A percentile compares a stretch with the other conserved stretches of the same genome.
Conservation (phyloP, 2,797 vertebrate genomes). For the Brachyalestes nurse region DNA sequence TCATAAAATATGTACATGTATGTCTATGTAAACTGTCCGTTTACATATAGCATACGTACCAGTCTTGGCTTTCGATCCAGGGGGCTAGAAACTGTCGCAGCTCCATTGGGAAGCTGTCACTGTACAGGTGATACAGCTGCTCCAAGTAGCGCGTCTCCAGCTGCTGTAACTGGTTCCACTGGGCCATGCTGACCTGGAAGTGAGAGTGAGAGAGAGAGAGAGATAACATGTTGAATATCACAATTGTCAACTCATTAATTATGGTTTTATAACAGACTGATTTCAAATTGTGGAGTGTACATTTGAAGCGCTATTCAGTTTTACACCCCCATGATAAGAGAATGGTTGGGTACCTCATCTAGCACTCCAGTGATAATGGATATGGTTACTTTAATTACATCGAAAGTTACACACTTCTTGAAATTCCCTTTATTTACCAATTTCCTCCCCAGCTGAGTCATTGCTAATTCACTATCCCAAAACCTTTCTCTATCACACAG, state of each 20-base stretch:
- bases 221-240: neutral
- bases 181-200: constrained; percentile 84
- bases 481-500: too few species aligned
- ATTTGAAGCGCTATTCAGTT: too few species aligned
- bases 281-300: too few species aligned
- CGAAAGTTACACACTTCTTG: too few species aligned
- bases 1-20: too few species aligned
- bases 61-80: constrained; percentile 98
- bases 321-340: too few species aligned
- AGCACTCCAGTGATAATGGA: too few species aligned
- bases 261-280: neutral
- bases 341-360: too few species aligned
- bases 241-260: neutral
- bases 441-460: too few species aligned
- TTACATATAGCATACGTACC: constrained; percentile 74
- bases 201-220: neutral
- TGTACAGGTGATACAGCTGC: constrained; percentile 97
- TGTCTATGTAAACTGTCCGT: neutral
- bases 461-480: too few species aligned
- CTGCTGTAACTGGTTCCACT: constrained; percentile 99
- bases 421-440: too few species aligned
- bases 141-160: constrained; percentile 96
- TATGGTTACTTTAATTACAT: too few species aligned
- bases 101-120: constrained; percentile 99
- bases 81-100: constrained; percentile 96